Conservation (phyloP, 2,888 invertebrate species). For the Drosophila lacicola region DNA sequence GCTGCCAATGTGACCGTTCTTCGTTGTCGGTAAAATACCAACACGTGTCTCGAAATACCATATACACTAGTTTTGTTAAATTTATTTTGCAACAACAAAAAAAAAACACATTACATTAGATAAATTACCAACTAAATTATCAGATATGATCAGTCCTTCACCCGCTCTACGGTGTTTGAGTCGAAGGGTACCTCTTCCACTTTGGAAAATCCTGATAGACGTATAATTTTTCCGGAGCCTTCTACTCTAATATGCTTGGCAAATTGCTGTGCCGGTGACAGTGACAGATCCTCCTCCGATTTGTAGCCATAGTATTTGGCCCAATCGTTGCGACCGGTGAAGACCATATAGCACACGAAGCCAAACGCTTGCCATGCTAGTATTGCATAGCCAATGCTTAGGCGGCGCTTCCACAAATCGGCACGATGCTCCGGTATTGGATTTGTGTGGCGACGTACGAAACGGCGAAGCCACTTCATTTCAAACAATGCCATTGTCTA, state of each 20-base stretch:
- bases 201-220: conserved; percentile 78
- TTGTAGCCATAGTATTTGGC: conserved; percentile 88
- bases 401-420: conserved; percentile 87
- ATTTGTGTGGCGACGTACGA: conserved; percentile 86
- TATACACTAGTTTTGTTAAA: conserved; percentile 12
- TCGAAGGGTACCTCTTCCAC: conserved; percentile 80
- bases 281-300: conserved; percentile 86
- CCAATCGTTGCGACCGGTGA: conserved; percentile 89
- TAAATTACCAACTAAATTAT: conserved; percentile 38
- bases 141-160: conserved; percentile 42
- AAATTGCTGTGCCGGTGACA: conserved; percentile 86
- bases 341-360: conserved; percentile 87
- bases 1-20: conserved; percentile 49
- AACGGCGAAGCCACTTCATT: conserved; percentile 86
- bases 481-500: conserved; percentile 84
- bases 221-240: conserved; percentile 83
- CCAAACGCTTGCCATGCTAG: conserved; percentile 91
- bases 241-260: conserved; percentile 78
- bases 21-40: conserved; percentile 9
- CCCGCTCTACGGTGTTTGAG: conserved; percentile 32
- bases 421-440: conserved; percentile 87
- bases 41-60: conserved; percentile 1
- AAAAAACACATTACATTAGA: conserved; percentile 22
- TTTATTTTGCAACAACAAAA: conserved; percentile 44
- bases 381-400: conserved; percentile 88